phyloP scores from a whole-genome alignment of 2,797 vertebrate genomes.

The Chaetodon trifasciatus region DNA sequence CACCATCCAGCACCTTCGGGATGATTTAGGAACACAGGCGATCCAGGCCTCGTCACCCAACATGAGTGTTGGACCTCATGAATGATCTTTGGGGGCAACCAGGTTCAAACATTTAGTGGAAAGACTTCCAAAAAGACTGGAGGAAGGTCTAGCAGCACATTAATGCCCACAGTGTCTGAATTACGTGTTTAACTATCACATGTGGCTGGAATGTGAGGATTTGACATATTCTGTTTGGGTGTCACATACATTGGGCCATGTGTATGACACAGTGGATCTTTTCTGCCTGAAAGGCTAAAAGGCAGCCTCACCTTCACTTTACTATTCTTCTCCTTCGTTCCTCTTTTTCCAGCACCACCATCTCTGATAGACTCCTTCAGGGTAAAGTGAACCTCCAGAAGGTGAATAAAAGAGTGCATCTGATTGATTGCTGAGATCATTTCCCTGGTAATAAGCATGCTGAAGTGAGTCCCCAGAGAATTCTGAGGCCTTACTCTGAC shows the following conservation, averaged over 20 bases:
- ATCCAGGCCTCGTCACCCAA: neutral
- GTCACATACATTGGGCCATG: neutral
- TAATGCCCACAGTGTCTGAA: neutral
- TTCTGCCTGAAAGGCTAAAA: neutral
- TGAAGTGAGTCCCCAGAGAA: constrained; percentile 55
- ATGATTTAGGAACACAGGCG: neutral
- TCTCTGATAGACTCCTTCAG: neutral
- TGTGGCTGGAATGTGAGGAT: neutral
- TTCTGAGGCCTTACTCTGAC: constrained; percentile 65
- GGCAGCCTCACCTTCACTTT: neutral
- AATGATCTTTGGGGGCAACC: neutral
- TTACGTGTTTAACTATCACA: neutral
- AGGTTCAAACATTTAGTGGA: neutral
- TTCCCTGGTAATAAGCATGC: constrained; percentile 52
- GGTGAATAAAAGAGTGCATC: constrained; percentile 36
- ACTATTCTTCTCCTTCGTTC: neutral
- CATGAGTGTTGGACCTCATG: neutral
- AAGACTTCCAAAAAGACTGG: neutral
- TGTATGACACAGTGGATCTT: neutral
- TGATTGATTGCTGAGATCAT: constrained; percentile 53
- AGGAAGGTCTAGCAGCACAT: neutral
- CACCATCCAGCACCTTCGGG: neutral
- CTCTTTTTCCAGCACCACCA: neutral
- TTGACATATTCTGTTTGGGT: neutral
- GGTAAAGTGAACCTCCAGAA: constrained; percentile 20